Evolutionary conservation across 2,113 vertebrate genomes (phyloP).

Genomic region (Mugil cephalus): DNA sequence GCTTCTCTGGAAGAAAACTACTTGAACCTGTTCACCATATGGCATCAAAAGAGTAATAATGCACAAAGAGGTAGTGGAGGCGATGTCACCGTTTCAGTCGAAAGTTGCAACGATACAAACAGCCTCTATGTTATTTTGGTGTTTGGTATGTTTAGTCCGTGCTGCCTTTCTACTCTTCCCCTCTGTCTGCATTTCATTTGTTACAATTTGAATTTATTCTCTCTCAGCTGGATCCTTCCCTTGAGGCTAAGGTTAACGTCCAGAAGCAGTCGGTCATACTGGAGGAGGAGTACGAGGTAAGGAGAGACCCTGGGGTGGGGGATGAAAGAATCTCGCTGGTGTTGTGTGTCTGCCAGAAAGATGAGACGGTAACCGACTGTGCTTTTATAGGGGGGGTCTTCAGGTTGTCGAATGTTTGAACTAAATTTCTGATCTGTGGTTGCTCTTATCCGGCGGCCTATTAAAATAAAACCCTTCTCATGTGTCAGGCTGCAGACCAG

Average conservation of each 20-base stretch:
- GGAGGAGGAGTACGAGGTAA: slow-evolving; percentile 93
- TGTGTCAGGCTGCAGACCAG: too few species aligned
- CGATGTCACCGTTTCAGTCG: neutral
- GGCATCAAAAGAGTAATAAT: neutral
- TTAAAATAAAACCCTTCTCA: too few species aligned
- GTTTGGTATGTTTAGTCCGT: neutral
- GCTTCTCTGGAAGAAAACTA: neutral
- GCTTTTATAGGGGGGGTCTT: neutral
- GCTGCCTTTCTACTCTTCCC: neutral
- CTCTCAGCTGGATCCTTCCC: slow-evolving; percentile 73
- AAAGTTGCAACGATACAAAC: neutral
- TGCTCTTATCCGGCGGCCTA: too few species aligned
- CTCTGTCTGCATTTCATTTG: neutral
- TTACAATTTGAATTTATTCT: neutral
- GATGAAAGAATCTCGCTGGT: neutral
- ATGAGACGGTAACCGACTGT: neutral
- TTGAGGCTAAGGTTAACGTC: slow-evolving; percentile 66
- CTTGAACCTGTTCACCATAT: slow-evolving; percentile 4
- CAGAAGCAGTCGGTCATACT: slow-evolving; percentile 75
- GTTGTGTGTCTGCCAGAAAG: neutral
- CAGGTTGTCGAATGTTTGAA: neutral
- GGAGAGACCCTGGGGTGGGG: neutral
- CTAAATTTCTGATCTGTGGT: too few species aligned
- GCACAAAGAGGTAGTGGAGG: neutral
- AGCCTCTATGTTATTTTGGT: too few species aligned